Evolutionary conservation across 2,888 invertebrate species (phyloP).

Genomic region (Lasioglossum vierecki): DNA sequence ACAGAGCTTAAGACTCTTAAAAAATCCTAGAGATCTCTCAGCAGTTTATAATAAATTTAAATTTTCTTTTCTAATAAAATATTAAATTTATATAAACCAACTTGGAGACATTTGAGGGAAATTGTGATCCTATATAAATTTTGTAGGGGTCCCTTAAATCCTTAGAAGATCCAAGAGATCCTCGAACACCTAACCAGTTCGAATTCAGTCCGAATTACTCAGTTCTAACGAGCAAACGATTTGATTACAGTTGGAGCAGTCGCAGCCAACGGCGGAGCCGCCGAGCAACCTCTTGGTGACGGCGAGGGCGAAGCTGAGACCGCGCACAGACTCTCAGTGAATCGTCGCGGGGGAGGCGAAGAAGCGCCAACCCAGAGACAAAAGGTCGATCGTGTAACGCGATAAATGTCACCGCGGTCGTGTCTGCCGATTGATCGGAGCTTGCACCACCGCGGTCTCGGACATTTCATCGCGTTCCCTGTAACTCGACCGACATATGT

Average conservation of each 20-base stretch:
- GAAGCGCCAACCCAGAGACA: slow-evolving; percentile 20
- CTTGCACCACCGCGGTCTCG: slow-evolving; percentile 24
- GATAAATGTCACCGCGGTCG: slow-evolving; percentile 41
- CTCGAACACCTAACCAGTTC: too few species aligned
- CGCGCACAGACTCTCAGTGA: slow-evolving; percentile 82
- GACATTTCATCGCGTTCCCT: slow-evolving; percentile 38
- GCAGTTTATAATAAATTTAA: not conserved
- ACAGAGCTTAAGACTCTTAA: not conserved
- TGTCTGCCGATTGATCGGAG: not conserved
- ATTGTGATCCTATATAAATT: too few species aligned
- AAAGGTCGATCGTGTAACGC: slow-evolving; percentile 42
- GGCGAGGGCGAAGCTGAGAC: slow-evolving; percentile 81
- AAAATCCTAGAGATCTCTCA: not conserved
- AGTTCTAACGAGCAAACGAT: not conserved
- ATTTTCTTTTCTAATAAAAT: too few species aligned
- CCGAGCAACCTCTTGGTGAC: slow-evolving; percentile 79
- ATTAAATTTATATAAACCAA: too few species aligned
- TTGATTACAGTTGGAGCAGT: slow-evolving; percentile 76
- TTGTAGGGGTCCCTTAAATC: too few species aligned
- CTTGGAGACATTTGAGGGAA: too few species aligned
- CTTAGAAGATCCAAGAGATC: not conserved
- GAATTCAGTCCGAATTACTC: not conserved
- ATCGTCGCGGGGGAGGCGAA: slow-evolving; percentile 16
- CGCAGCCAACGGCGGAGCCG: slow-evolving; percentile 73
- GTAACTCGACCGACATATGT: slow-evolving; percentile 43